Conservation (phyloP, 2,113 vertebrate species). For the Neotoma lepida region DNA sequence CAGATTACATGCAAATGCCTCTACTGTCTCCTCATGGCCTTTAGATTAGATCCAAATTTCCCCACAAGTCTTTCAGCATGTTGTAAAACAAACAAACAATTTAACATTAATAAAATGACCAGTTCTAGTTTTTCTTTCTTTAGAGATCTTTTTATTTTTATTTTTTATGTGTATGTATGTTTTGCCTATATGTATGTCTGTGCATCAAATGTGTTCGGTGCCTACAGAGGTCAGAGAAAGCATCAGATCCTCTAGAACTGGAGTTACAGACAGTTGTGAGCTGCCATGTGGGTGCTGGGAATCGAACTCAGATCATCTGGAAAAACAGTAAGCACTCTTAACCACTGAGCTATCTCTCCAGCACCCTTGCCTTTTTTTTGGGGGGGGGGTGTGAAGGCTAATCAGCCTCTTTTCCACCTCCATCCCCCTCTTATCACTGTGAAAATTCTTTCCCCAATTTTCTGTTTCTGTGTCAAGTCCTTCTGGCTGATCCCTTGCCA, state of each 20-base stretch:
- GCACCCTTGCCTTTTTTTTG: not conserved
- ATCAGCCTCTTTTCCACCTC: not conserved
- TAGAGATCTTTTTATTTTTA: not conserved
- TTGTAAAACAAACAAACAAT: slow-evolving; percentile 31
- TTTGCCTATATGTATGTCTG: not conserved
- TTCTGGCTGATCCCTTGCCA: not conserved
- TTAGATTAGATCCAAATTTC: slow-evolving; percentile 6
- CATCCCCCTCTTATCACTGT: not conserved
- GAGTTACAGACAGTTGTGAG: not conserved
- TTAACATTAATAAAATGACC: slow-evolving; percentile 20
- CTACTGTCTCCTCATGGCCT: not conserved
- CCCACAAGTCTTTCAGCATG: not conserved
- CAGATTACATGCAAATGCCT: not conserved
- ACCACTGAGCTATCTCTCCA: not conserved
- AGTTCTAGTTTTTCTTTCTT: not conserved
- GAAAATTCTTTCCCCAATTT: not conserved
- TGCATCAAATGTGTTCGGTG: not conserved
- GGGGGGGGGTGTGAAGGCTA: not conserved
- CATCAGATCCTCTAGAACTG: not conserved
- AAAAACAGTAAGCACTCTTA: not conserved
- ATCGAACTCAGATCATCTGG: not conserved
- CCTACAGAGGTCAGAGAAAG: not conserved
- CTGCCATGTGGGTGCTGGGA: not conserved
- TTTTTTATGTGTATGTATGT: not conserved
- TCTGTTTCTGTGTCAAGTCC: not conserved